Conservation (phyloP, 2,888 invertebrate genomes). For the Tortrix viridana region DNA sequence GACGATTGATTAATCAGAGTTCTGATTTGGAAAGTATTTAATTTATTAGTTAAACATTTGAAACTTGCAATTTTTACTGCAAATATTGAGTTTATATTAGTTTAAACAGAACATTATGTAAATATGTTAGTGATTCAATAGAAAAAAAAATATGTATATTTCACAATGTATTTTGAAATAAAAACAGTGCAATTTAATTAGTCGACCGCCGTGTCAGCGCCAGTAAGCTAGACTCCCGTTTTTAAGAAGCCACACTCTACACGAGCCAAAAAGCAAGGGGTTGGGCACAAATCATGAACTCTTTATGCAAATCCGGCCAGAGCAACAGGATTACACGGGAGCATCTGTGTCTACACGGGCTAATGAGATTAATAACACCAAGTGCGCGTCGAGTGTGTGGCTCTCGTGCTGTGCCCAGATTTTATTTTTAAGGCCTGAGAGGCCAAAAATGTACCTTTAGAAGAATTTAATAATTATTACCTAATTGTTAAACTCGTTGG, state of each 20-base stretch:
- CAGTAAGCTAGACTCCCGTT: conserved; percentile 28
- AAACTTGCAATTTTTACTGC: neutral
- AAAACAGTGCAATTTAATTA: conserved; percentile 19
- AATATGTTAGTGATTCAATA: neutral
- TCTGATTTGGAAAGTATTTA: conserved; percentile 5
- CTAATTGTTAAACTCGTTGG: too few relatives aligned
- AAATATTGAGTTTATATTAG: too few relatives aligned
- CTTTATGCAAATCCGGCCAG: conserved; percentile 63
- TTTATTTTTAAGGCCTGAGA: neutral
- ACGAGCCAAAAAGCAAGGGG: conserved; percentile 45
- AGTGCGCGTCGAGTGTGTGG: conserved; percentile 46
- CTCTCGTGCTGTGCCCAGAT: conserved; percentile 2
- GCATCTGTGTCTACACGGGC: conserved; percentile 69
- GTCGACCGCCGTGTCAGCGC: conserved; percentile 8
- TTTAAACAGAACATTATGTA: too few relatives aligned
- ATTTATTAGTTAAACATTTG: conserved; percentile 7
- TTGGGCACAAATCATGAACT: conserved; percentile 63
- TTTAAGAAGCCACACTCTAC: conserved; percentile 33
- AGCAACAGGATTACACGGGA: conserved; percentile 63
- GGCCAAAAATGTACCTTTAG: too few relatives aligned
- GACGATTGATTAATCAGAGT: conserved; percentile 55
- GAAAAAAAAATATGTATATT: neutral
- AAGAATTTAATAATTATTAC: too few relatives aligned
- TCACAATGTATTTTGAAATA: neutral
- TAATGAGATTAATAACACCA: conserved; percentile 72